Conservation (phyloP, 2,113 vertebrate genomes). For the Conger conger region DNA sequence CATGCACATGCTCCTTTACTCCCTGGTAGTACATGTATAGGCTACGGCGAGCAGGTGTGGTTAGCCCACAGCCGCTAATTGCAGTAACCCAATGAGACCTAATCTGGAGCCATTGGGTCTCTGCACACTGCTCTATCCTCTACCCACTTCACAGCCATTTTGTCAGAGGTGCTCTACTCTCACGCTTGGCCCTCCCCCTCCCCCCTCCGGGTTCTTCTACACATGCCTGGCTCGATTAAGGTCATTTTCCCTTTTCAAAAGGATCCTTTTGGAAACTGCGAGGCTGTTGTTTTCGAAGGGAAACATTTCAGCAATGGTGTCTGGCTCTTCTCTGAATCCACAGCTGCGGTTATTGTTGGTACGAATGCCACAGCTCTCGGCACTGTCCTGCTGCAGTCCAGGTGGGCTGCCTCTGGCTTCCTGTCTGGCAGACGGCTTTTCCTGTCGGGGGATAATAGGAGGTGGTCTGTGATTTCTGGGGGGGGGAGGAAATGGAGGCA, state of each 20-base stretch:
- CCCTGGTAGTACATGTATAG: not conserved
- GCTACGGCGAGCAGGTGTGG: not conserved
- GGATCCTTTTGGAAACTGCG: not conserved
- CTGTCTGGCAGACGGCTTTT: not conserved
- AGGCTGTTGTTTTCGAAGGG: not conserved
- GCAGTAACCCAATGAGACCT: constrained; percentile 5
- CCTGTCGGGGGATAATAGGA: not conserved
- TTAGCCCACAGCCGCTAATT: not conserved
- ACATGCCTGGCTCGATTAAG: not conserved
- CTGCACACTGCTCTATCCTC: not conserved
- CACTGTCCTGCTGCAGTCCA: too few relatives aligned
- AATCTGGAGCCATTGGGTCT: constrained; percentile 19
- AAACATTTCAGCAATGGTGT: not conserved
- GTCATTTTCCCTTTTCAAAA: not conserved
- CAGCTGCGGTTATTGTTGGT: not conserved
- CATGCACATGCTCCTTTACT: not conserved
- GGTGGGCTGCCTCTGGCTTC: not conserved
- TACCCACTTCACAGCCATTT: not conserved
- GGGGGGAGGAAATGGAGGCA: not conserved
- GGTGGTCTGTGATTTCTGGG: not conserved
- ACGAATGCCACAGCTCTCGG: not conserved
- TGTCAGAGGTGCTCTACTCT: not conserved
- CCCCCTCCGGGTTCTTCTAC: too few relatives aligned
- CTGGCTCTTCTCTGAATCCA: not conserved
- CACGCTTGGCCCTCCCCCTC: not conserved